A percentile compares a stretch with the other conserved stretches of the same genome.
Conservation (phyloP, 2,797 vertebrate genomes). For the Phalloptychus januarius region DNA sequence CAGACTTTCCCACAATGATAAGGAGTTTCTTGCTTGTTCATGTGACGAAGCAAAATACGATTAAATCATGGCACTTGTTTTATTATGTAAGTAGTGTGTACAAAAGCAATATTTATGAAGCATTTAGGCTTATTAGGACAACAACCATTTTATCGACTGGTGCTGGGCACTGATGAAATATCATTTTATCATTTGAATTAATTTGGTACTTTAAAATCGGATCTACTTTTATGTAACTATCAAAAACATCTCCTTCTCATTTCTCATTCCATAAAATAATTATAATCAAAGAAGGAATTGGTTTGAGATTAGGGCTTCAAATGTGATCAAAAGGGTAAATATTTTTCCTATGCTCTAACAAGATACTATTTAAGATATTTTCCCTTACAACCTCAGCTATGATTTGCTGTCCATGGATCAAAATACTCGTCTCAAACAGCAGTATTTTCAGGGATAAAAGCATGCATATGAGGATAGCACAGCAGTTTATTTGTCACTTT, state of each 20-base stretch:
- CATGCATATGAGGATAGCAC: not conserved
- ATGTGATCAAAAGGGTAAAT: not conserved
- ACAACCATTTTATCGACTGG: not conserved
- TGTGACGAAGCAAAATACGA: conserved; percentile 31
- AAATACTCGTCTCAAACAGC: not conserved
- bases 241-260: not conserved
- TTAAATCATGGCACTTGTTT: not conserved
- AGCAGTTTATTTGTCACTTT: not conserved
- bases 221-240: not conserved
- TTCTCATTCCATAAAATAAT: not conserved
- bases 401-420: not conserved
- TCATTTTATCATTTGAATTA: not conserved
- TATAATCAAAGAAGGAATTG: not conserved
- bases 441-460: not conserved
- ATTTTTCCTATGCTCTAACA: not conserved
- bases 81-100: not conserved
- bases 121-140: not conserved
- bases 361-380: not conserved
- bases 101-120: not conserved
- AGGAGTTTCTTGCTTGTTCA: conserved; percentile 41
- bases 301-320: not conserved
- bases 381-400: not conserved
- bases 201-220: not conserved
- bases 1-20: conserved; percentile 45
- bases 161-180: not conserved